Evolutionary conservation across 2,888 invertebrate species (phyloP), one percentile per base, ranked within the genome.

Genomic region (Lepidochitona cinerea): DNA sequence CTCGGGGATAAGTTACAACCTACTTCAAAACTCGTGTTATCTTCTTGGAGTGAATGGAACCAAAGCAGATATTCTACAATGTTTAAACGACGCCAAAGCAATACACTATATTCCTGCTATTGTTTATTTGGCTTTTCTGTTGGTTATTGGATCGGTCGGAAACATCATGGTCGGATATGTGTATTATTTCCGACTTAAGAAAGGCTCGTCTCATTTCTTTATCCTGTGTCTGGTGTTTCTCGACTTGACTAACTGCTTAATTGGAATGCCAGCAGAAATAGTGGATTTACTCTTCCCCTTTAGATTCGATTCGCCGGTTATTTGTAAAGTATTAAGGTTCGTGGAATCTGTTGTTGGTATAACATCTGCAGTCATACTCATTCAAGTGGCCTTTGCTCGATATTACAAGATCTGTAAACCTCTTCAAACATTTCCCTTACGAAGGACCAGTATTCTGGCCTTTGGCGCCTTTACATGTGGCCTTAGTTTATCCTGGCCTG

Each of bases 261-360:
- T 87, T n/a, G 87, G 87, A 14, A 84, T 87, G 81, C 87, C 87
- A 37, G 85, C 86, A 23, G 87, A 87, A 74, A 84, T 87, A n/a
- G 84, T 84, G 29, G 87, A 87, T 74, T 81, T 87, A 18, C 73
- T 85, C 41, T 84, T 82, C 74, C 87, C 87, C 26, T 87, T 85
- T 76, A 84, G 85, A 80, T 87, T 87, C 75, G 80, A 84, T 73
- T 83, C 84, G 7, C 82, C 85, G 0, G 79, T 81, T 3, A 86
- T 85, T 3, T 87, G 87, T 72, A 85, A 85, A 75, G 72, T 86
- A 18, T 73, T 87, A 23, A 75, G 87, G 18, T 87, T 87, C 70
- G 78, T 82, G 1, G 85, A 86, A 72, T 85, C 85, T 6, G 83
- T 84, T 7, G 85, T 86, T 36, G 85, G 81, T 68, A 86, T 87